Evolutionary conservation across 2,888 invertebrate species (phyloP), one percentile per base, ranked within the genome.

Genomic region (Sinelater perroti): DNA sequence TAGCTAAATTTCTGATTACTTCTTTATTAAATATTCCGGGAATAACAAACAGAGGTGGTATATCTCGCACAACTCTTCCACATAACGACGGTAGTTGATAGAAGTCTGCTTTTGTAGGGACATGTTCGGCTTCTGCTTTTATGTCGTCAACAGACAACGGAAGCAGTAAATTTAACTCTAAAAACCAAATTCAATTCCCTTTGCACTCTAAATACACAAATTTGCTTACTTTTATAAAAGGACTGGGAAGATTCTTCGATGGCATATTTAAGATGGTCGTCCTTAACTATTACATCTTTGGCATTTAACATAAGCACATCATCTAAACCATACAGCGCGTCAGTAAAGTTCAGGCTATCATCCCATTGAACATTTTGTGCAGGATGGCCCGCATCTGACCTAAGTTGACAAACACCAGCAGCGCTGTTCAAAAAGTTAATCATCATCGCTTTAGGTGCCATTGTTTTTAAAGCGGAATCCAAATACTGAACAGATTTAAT

Each of bases 31-130:
- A 71, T 16, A 79, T 60, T 5, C 79, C 78, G 4, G 79, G 78
- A 31, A 80, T 69, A 1, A 79, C 64, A 57, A 80, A 79, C 1
- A 79, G 60, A 0, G 79, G 79, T 2, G 73, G 73, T 8, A 76
- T 50, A 51, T 79, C 78, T 33, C 76, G 61, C 11, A 75, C 72
- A 54, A 70, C 72, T 7, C 70, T 63, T 2, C 78, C 75, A 36
- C 77, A 76, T 14, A 71, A 67, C 0, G 79, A 76, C 16, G 72
- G 65, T 1, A 78, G 56, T 60, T 78, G 78, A 1, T 72, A 58
- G 20, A 78, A 65, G 40, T 70, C 69, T 0, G 76, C 72, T 61
- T 71, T 70, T 1, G 63, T 53, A 3, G 74, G 71, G 0, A 74
- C 67, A 4, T 65, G 52, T 21, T 44, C 49, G n/a, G 56, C 61